Evolutionary conservation across 2,888 invertebrate species (phyloP).

Genomic region (Spisula solida): DNA sequence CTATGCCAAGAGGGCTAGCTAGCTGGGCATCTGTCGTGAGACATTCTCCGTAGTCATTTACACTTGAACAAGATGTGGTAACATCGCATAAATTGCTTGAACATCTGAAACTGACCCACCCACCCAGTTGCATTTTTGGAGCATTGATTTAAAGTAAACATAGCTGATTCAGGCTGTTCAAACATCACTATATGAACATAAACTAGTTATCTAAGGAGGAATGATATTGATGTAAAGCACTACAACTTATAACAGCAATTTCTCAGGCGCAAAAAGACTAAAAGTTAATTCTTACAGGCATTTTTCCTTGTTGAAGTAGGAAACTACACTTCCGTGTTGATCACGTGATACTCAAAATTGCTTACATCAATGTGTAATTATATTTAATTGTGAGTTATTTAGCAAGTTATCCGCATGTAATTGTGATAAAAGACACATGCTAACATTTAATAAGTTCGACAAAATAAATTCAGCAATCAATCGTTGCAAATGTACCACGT

Average conservation of each 20-base stretch:
- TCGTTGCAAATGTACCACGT: no score
- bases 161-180: neutral
- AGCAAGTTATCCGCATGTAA: no score
- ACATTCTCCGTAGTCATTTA: no score
- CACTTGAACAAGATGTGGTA: no score
- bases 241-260: neutral
- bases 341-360: slow-evolving; percentile 39
- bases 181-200: neutral
- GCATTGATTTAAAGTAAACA: neutral
- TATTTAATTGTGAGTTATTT: neutral
- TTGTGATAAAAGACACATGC: no score
- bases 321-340: slow-evolving; percentile 40
- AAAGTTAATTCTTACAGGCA: slow-evolving; percentile 54
- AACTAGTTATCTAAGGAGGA: neutral
- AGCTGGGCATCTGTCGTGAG: no score
- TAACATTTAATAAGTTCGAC: no score
- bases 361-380: neutral
- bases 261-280: neutral
- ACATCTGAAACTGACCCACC: slow-evolving; percentile 15
- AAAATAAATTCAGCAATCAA: no score
- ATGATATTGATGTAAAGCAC: neutral
- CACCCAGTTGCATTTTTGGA: neutral
- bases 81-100: no score
- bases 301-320: slow-evolving; percentile 36
- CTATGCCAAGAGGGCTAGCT: no score